Conservation (phyloP, 2,797 vertebrate genomes). For the Gambusia yucatana region DNA sequence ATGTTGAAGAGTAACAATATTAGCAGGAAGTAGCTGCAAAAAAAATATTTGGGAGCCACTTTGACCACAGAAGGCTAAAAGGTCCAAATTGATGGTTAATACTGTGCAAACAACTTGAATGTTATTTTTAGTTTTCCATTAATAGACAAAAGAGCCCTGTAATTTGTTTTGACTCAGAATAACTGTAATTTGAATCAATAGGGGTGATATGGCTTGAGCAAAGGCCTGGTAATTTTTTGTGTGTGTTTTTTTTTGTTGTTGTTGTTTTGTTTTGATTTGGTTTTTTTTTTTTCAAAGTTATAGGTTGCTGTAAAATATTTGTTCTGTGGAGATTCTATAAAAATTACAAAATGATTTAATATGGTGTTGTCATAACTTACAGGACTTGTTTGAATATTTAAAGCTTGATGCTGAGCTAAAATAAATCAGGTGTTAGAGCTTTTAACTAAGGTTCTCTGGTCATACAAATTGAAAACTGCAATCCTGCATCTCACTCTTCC, state of each 20-base stretch:
- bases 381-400: background rate
- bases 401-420: background rate
- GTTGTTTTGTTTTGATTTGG: background rate
- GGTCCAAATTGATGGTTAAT: background rate
- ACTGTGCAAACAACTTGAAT: background rate
- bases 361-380: background rate
- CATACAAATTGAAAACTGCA: background rate
- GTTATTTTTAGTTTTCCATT: background rate
- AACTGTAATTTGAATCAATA: constrained; percentile 2
- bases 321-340: background rate
- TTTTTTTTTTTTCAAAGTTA: background rate
- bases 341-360: background rate
- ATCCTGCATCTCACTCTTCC: background rate
- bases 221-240: background rate
- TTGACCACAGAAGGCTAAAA: background rate
- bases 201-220: background rate
- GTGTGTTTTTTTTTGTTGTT: background rate
- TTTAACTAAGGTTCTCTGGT: background rate
- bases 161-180: background rate
- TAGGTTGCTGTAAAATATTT: background rate
- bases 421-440: no score
- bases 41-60: background rate
- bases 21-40: background rate
- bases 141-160: background rate
- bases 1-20: background rate